Conservation (phyloP, 2,113 vertebrate genomes). For the Vulpes ferrilata region DNA sequence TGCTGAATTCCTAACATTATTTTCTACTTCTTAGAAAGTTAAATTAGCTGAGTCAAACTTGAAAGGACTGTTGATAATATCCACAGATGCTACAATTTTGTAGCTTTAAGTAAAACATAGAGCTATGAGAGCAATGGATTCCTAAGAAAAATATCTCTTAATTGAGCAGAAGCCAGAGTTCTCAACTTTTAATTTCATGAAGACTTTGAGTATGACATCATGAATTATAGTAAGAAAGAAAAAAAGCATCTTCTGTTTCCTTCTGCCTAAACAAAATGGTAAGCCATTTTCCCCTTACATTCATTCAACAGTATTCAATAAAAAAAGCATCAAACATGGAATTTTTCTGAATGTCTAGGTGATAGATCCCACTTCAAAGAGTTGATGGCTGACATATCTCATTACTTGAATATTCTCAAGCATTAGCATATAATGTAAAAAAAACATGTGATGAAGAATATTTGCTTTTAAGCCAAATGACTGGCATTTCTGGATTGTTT, state of each 20-base stretch:
- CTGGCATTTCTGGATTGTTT: conserved; percentile 14
- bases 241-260: not conserved
- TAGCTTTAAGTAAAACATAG: conserved; percentile 44
- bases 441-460: conserved; percentile 26
- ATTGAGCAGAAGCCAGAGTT: not conserved
- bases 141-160: conserved; percentile 20
- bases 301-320: not conserved
- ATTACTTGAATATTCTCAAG: conserved; percentile 21
- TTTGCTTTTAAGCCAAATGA: conserved; percentile 14
- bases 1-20: conserved; percentile 8
- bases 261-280: not conserved
- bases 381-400: not conserved
- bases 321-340: not conserved
- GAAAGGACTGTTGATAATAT: conserved; percentile 40
- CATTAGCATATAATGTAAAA: conserved; percentile 21
- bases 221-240: not conserved
- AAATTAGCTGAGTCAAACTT: conserved; percentile 55
- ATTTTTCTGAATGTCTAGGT: not conserved
- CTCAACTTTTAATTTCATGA: conserved; percentile 46
- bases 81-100: conserved; percentile 32
- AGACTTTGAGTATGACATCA: not conserved
- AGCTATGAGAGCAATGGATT: conserved; percentile 43
- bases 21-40: conserved; percentile 46
- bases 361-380: not conserved
- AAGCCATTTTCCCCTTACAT: not conserved